Conservation (phyloP, 2,888 invertebrate genomes). For the Calephelis perditalis region DNA sequence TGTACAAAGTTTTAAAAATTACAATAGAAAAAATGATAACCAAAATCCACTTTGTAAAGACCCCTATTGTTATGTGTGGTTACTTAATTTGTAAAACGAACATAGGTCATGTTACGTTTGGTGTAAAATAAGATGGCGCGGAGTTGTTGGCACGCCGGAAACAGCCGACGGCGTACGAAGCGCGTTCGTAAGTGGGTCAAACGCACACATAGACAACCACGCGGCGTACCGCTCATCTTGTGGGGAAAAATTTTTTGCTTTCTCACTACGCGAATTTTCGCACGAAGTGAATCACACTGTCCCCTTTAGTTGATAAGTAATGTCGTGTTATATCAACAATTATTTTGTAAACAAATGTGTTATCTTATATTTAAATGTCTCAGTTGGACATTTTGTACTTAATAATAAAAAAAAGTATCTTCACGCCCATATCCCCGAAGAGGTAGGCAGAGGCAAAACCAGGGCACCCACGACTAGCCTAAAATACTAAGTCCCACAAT, state of each 20-base stretch:
- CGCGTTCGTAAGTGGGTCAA: constrained; percentile 73
- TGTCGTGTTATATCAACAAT: not conserved
- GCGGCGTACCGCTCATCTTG: constrained; percentile 40
- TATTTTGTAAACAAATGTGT: constrained; percentile 7
- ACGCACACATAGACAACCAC: constrained; percentile 50
- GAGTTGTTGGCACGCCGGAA: constrained; percentile 63
- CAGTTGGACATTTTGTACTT: too few species aligned
- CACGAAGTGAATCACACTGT: constrained; percentile 24
- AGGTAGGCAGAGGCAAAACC: too few species aligned
- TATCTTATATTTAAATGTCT: not conserved
- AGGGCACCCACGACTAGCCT: too few species aligned
- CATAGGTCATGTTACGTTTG: constrained; percentile 50
- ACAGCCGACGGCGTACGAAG: constrained; percentile 57
- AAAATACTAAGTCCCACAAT: too few species aligned
- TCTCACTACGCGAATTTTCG: constrained; percentile 55
- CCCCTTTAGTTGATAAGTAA: constrained; percentile 10
- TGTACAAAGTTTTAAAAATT: constrained; percentile 18
- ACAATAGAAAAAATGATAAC: constrained; percentile 28
- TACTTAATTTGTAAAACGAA: constrained; percentile 17
- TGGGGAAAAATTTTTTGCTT: constrained; percentile 50
- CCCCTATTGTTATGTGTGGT: constrained; percentile 14
- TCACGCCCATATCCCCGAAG: too few species aligned
- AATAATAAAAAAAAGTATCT: too few species aligned
- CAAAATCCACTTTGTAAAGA: constrained; percentile 20
- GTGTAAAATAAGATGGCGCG: constrained; percentile 51